Evolutionary conservation across 2,797 vertebrate species (phyloP).

Genomic region (Tadarida brasiliensis): DNA sequence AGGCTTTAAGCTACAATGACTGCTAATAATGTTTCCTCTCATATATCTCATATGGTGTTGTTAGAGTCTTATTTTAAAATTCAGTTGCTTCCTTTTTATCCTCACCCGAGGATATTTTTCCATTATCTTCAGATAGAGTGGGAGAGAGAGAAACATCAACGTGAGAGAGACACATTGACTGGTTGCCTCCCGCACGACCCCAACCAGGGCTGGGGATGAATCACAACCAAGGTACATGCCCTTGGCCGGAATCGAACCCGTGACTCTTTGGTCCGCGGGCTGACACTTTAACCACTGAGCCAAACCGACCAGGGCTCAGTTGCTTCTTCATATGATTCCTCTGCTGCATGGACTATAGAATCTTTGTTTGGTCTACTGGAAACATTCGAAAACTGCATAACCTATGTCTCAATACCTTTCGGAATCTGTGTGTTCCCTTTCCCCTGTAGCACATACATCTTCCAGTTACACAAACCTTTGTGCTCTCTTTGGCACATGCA

Average conservation of each 20-base stretch:
- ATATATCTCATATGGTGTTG: neutral
- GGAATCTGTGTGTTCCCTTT: neutral
- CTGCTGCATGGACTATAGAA: neutral
- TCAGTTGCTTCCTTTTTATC: neutral
- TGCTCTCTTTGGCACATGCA: neutral
- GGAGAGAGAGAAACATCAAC: too few species aligned
- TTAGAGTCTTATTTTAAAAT: slow-evolving; percentile 37
- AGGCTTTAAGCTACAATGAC: neutral
- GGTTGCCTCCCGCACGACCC: too few species aligned
- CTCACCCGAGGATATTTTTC: too few species aligned
- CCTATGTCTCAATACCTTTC: neutral
- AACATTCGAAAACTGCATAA: neutral
- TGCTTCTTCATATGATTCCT: neutral
- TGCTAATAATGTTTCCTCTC: neutral
- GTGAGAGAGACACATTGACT: too few species aligned
- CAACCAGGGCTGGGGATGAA: too few species aligned
- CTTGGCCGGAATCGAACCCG: too few species aligned
- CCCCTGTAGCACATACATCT: neutral
- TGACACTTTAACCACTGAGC: too few species aligned
- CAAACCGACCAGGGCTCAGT: neutral
- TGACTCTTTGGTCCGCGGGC: too few species aligned
- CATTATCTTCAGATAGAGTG: too few species aligned
- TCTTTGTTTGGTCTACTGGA: neutral
- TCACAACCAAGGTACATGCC: too few species aligned
- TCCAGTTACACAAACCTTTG: neutral